Evolutionary conservation across 2,113 vertebrate species (phyloP), one percentile per base, ranked within the genome.

Genomic region (Alligator sinensis): DNA sequence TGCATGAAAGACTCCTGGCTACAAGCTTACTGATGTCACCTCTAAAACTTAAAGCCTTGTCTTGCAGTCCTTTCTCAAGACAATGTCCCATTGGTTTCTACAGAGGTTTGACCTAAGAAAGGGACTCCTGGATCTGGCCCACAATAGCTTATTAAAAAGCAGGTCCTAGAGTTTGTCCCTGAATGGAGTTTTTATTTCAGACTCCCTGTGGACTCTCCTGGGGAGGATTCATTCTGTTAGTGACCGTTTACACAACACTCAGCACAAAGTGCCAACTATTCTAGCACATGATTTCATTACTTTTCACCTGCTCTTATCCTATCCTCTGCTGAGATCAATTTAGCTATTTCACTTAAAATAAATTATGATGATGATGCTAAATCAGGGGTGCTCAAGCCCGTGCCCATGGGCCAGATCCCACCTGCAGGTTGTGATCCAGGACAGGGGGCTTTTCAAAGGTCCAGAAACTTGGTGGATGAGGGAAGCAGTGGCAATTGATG

Each of bases 141-240:
- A 19, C 27, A 77, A 57, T n/a, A n/a, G 18, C 27, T 76, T 77
- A 18, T n/a, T n/a, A 19, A 55, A 11, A 7, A 19, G 9, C 47
- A 57, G 70, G 27, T 11, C 27, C 27, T 55, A 57, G 14, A 55
- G 30, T 28, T 6, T 30, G 38, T 74, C 70, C 34, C 34, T 83
- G 22, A 28, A 9, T 0, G 13, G 14, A 24, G 62, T 82, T 59
- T 30, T 64, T 1, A 2, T 66, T 79, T 72, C 0, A 77, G 78
- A 0, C 0, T 4, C 38, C 54, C 77, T 55, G 10, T 28, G 57
- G 24, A 38, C 38, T 38, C 38, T 38, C 38, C 38, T 38, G 1
- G 0, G 0, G 0, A 3, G 18, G 22, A 64, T 64, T 16, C 14
- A 12, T 34, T 66, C 25, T 22, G 11, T 21, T 87, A 24, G 60